Evolutionary conservation across 2,113 vertebrate species (phyloP).

Genomic region (Lepisosteus osseus): DNA sequence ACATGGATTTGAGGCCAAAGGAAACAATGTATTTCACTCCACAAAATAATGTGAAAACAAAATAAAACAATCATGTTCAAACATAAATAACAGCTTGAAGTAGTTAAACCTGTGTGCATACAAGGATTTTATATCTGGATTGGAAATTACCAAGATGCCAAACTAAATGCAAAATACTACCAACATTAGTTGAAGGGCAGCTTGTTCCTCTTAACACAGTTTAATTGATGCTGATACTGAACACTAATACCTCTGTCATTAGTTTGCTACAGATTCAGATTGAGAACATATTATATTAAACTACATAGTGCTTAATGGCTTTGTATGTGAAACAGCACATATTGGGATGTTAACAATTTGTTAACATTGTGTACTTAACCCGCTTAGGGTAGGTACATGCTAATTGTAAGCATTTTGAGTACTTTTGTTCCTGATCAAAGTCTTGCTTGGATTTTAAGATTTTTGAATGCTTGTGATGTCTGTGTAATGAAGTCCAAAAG

Average conservation of each 20-base stretch:
- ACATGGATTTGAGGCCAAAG: too few relatives aligned
- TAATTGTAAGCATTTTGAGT: slow-evolving; percentile 1
- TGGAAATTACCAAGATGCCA: background rate
- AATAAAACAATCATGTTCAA: too few relatives aligned
- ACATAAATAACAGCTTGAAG: background rate
- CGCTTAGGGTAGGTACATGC: background rate
- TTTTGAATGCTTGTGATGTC: slow-evolving; percentile 6
- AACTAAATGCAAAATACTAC: background rate
- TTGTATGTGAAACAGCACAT: background rate
- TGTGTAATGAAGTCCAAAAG: background rate
- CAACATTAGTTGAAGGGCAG: background rate
- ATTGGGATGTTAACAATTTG: background rate
- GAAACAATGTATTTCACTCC: too few relatives aligned
- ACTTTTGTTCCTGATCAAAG: background rate
- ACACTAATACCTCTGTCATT: slow-evolving; percentile 4
- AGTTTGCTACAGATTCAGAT: background rate
- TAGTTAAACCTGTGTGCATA: background rate
- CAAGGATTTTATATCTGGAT: background rate
- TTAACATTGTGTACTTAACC: background rate
- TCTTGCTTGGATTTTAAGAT: slow-evolving; percentile 1
- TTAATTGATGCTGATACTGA: background rate
- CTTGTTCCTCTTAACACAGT: background rate
- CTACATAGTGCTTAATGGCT: slow-evolving; percentile 1
- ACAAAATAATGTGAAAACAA: too few relatives aligned
- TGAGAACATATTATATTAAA: background rate